Evolutionary conservation across 2,888 invertebrate species (phyloP).

Genomic region (Athalia circularis): DNA sequence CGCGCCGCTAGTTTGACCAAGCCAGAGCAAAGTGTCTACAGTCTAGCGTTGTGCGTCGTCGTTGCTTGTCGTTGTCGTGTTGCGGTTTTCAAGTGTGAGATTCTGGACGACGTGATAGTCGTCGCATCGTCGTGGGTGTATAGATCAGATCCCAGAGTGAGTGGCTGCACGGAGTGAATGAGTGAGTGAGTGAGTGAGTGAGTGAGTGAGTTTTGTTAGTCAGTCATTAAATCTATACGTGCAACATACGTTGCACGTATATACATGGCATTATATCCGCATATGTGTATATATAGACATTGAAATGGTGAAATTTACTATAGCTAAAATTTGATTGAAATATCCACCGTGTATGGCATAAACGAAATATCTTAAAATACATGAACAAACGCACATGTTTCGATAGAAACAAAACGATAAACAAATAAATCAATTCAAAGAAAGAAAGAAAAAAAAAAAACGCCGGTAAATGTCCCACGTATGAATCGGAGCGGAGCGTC

Average conservation of each 20-base stretch:
- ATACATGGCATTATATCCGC: neutral
- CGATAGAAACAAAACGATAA: neutral
- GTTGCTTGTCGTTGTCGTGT: no score
- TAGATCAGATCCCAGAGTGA: neutral
- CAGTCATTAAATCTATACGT: neutral
- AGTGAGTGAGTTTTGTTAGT: neutral
- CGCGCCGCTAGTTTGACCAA: no score
- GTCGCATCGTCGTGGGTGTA: no score
- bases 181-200: slow-evolving; percentile 25
- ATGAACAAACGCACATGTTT: neutral
- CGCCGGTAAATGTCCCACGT: no score
- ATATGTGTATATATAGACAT: neutral
- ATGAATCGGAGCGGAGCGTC: no score
- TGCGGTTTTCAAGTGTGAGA: no score
- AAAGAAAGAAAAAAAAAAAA: no score
- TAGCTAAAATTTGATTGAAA: neutral
- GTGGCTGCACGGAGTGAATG: slow-evolving; percentile 1
- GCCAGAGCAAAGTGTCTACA: no score
- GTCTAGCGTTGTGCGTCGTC: no score
- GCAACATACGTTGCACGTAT: neutral
- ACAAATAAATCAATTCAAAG: neutral
- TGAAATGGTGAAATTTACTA: neutral
- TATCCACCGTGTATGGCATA: neutral
- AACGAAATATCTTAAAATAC: no score
- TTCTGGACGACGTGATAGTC: no score